Evolutionary conservation across 92 coral and sea anemone genomes (phyloP).

Genomic region (Epizoanthus stellaris): DNA sequence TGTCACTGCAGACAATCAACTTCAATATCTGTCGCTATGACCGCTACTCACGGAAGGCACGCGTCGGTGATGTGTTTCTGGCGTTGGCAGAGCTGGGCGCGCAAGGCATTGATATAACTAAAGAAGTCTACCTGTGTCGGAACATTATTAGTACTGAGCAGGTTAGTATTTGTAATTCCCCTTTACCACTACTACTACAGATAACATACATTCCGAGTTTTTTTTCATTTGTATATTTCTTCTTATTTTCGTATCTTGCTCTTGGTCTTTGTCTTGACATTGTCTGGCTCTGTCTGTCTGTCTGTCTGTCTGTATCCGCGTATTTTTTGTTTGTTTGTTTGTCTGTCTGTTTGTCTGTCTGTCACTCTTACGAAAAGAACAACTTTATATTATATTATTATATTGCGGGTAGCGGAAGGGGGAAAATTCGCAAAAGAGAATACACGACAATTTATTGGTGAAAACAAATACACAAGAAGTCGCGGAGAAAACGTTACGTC

Average conservation of each 20-base stretch:
- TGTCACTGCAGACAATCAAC: conserved; percentile 90
- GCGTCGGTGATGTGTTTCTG: conserved; percentile 90
- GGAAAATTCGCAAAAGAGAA: too few relatives aligned
- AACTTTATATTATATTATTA: too few relatives aligned
- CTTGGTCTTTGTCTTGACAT: not conserved
- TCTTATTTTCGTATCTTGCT: not conserved
- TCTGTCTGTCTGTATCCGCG: too few relatives aligned
- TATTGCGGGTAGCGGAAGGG: too few relatives aligned
- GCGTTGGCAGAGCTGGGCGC: conserved; percentile 98
- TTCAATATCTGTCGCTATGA: conserved; percentile 96
- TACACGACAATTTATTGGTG: too few relatives aligned
- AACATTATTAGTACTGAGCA: conserved; percentile 83
- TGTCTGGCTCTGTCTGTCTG: too few relatives aligned
- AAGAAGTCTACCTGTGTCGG: conserved; percentile 87
- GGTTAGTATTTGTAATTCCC: conserved; percentile 54
- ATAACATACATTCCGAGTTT: too few relatives aligned
- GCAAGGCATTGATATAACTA: conserved; percentile 89
- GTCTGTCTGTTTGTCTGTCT: not conserved
- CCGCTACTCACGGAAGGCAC: conserved; percentile 78
- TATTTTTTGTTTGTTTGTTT: not conserved
- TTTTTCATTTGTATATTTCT: too few relatives aligned
- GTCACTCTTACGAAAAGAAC: too few relatives aligned
- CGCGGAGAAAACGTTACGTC: too few relatives aligned
- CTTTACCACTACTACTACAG: not conserved
- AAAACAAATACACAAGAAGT: too few relatives aligned